Evolutionary conservation across 1,140 invertebrate genomes (phyloP), one percentile per base, ranked within the genome.

Genomic region (Lerema accius): DNA sequence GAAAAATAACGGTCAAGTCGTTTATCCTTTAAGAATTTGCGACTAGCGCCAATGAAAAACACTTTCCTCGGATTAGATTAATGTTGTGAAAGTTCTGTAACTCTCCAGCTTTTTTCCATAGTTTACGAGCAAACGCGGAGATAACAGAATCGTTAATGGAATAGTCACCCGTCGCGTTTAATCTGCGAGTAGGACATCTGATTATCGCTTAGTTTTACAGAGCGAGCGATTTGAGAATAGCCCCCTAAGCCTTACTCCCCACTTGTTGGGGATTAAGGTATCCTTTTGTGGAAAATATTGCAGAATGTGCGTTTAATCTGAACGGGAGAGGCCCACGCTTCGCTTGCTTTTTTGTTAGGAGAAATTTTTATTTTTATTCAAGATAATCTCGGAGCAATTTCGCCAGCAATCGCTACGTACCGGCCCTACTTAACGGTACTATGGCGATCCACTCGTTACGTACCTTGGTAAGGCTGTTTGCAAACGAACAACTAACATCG

Each of bases 231-330:
- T 68, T 65, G 70, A 66, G 59, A 69, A 78, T 76, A 62, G 46
- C 66, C 64, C 67, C 70, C 46, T 60, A 65, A 63, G 78, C 78
- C n/a, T 77, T 78, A 78, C 81, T 78, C 82, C 82, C 84, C 74
- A 84, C 84, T 89, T 86, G 83, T 84, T 78, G 78, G 67, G 82
- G 82, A 87, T 89, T 86, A 89, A 86, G 84, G 80, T 87, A 84
- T 84, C 83, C 84, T 87, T 89, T 89, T 84, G 80, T 84, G 73
- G 78, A 76, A 84, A 87, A 88, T 88, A 88, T 86, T 82, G 82
- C 86, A 84, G 80, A 86, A 83, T 84, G 86, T 89, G 78, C 86
- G 81, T 86, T 89, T 83, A 89, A 89, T 89, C 86, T 84, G 78
- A 63, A 71, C 66, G 73, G 56, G 49, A 56, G 61, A 65, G 60